Evolutionary conservation across 2,888 invertebrate genomes (phyloP).

Genomic region (Mamestra brassicae): DNA sequence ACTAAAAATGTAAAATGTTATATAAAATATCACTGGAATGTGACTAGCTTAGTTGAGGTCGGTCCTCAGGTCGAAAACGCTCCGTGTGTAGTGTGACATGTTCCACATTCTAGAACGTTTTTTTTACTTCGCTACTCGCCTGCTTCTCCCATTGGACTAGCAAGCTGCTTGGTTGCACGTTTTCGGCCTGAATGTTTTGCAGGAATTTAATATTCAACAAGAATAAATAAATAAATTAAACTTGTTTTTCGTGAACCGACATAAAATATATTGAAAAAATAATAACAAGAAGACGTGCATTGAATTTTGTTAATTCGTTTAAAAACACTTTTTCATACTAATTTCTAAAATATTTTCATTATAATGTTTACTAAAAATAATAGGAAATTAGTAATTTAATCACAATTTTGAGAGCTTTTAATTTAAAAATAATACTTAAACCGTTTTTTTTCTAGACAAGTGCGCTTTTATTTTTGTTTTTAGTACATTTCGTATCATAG

Average conservation of each 20-base stretch:
- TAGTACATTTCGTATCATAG: not conserved
- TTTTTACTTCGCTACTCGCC: too few relatives aligned
- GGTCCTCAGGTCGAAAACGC: not conserved
- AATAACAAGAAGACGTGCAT: not conserved
- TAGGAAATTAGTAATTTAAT: conserved; percentile 11
- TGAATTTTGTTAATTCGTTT: conserved; percentile 3
- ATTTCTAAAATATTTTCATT: not conserved
- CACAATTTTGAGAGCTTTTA: conserved; percentile 40
- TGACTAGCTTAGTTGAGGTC: conserved; percentile 74
- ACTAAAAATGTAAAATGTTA: not conserved
- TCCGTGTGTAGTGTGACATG: too few relatives aligned
- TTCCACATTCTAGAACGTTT: too few relatives aligned
- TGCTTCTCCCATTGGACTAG: too few relatives aligned
- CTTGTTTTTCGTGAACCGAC: too few relatives aligned
- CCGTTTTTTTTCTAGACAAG: not conserved
- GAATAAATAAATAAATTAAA: not conserved
- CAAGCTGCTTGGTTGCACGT: not conserved
- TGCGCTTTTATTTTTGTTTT: conserved; percentile 1
- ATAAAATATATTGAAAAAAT: too few relatives aligned
- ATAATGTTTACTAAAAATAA: not conserved
- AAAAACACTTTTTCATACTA: not conserved
- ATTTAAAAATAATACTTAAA: conserved; percentile 2
- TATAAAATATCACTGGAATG: conserved; percentile 76
- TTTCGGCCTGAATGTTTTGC: conserved; percentile 23
- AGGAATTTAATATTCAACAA: conserved; percentile 7